Conservation (phyloP, 2,113 vertebrate species). For the Dryoscopus gambensis region DNA sequence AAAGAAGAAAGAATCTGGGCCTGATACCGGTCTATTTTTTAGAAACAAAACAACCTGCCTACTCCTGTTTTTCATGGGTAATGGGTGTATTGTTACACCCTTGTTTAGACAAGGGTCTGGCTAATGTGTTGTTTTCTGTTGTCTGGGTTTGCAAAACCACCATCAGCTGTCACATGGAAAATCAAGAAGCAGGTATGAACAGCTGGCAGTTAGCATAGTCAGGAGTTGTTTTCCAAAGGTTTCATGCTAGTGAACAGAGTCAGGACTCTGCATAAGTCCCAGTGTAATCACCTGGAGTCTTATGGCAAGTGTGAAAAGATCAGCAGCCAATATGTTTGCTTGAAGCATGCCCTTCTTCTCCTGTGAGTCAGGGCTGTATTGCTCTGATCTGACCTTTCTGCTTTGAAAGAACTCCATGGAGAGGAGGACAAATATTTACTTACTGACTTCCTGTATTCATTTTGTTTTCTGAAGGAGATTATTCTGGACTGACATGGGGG, state of each 20-base stretch:
- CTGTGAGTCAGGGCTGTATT: neutral
- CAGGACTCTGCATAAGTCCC: neutral
- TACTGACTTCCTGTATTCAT: conserved; percentile 16
- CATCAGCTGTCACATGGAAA: neutral
- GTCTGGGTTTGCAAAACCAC: neutral
- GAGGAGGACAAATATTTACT: conserved; percentile 15
- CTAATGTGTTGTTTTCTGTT: neutral
- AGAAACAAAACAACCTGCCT: neutral
- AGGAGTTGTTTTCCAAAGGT: neutral
- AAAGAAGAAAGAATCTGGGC: neutral
- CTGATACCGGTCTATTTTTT: neutral
- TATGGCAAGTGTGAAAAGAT: neutral
- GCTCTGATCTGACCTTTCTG: neutral
- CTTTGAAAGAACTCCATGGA: neutral
- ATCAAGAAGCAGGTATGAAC: neutral
- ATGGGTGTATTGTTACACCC: neutral
- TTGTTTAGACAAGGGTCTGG: neutral
- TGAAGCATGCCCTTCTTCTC: neutral
- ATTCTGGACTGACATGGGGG: conserved; percentile 89
- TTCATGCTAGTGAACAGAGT: neutral
- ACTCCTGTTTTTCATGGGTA: neutral
- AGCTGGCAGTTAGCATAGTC: neutral
- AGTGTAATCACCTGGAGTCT: neutral
- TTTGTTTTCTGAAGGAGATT: conserved; percentile 83
- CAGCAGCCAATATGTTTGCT: neutral